phyloP scores from a whole-genome alignment of 2,113 vertebrate species.

The Pao palembangensis region DNA sequence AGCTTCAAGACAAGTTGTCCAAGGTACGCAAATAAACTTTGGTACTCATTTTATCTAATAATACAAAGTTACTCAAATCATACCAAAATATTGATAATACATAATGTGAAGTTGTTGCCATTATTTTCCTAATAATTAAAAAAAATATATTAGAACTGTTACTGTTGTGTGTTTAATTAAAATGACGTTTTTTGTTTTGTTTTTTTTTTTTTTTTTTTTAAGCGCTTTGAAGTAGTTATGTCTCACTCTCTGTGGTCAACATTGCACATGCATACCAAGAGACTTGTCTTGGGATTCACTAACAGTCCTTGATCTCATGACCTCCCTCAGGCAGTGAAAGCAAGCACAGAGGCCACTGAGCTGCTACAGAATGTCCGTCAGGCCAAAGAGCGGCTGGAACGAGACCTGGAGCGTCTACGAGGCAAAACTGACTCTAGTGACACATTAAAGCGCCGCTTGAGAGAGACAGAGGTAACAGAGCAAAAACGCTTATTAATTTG shows the following conservation, averaged over 20 bases:
- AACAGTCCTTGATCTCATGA: slow-evolving; percentile 39
- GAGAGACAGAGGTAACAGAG: slow-evolving; percentile 86
- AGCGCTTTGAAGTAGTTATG: not conserved
- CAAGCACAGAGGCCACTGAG: slow-evolving; percentile 95
- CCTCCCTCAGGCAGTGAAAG: slow-evolving; percentile 87
- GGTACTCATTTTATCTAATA: not conserved
- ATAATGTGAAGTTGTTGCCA: not conserved
- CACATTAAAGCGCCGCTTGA: slow-evolving; percentile 89
- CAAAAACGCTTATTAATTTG: slow-evolving; percentile 5
- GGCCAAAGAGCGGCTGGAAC: slow-evolving; percentile 93
- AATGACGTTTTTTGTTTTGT: not conserved
- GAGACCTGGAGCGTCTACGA: slow-evolving; percentile 90
- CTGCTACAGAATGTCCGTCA: slow-evolving; percentile 97
- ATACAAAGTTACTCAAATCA: not conserved
- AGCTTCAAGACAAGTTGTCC: slow-evolving; percentile 95
- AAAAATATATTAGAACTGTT: no score
- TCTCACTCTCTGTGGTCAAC: not conserved
- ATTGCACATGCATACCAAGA: slow-evolving; percentile 20
- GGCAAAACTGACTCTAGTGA: slow-evolving; percentile 90
- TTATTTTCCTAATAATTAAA: no score
- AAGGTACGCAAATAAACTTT: slow-evolving; percentile 77
- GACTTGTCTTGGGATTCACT: slow-evolving; percentile 34
- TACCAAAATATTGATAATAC: not conserved
- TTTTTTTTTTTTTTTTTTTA: not conserved
- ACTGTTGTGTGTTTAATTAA: no score